Evolutionary conservation across 2,888 invertebrate genomes (phyloP), one percentile per base, ranked within the genome.

Genomic region (Diplazon laetatorius): DNA sequence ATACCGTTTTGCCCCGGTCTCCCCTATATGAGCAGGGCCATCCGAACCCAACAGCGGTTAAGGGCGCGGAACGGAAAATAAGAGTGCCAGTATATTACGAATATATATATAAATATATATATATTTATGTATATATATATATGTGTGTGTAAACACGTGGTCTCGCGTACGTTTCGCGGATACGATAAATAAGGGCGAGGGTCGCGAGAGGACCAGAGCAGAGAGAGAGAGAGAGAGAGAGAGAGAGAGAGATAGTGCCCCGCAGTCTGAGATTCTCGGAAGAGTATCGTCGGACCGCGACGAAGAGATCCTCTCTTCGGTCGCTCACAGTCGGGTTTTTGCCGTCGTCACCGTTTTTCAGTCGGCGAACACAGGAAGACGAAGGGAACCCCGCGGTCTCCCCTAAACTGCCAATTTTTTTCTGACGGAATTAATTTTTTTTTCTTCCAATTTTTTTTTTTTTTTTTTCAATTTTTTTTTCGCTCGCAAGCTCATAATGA

Each of bases 261-360:
- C 80, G 78, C 80, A 82, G 82, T 83, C 78, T 80, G 80, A 78
- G 83, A 84, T 89, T 89, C 89, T 84, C 84, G 87, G 89, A 89
- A 89, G 84, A 83, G 86, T 87, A 87, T 85, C 86, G 85, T 81
- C 82, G 82, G 70, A 66, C 65, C 48, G 48, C 10, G 60, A 25
- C 59, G 37, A 69, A 62, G n/a, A n/a, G n/a, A n/a, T n/a, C n/a
- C n/a, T n/a, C 52, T 50, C 55, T 62, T 30, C 30, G 14, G 55
- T 14, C 14, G 55, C 35, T 37, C 70, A 69, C 86, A 87, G n/a
- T n/a, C 86, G 85, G 82, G 85, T 88, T 89, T 88, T 88, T 88
- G 85, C 85, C 71, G 46, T 73, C 72, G 74, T 76, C 78, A 80
- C 78, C 80, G 71, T 74, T 82, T 78, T 68, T 78, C 78, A 75